Percentiles rank a stretch among this genome's conserved stretches.
These are phyloP conservation scores for Notiomystis cincta DNA, from an alignment of 2,113 vertebrate species.

Conservation along the genomic window DNA sequence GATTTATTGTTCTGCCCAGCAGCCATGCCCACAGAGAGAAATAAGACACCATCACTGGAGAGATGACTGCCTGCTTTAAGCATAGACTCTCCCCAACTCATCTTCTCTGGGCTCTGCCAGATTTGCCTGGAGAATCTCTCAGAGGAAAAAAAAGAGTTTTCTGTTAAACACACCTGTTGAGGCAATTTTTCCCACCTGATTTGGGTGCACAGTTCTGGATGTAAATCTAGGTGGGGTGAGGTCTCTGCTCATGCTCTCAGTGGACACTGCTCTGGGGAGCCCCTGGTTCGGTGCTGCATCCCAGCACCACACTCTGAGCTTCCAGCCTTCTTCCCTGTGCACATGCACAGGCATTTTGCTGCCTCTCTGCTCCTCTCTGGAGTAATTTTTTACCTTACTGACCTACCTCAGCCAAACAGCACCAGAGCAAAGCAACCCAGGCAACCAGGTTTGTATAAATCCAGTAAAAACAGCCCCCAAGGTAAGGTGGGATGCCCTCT, in stretches of 20 bases:
- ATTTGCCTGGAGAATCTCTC: not conserved
- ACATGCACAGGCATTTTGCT: not conserved
- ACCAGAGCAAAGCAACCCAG: accelerated
- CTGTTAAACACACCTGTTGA: not conserved
- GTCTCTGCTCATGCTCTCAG: not conserved
- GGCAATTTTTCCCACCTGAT: not conserved
- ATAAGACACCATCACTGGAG: not conserved
- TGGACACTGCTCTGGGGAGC: not conserved
- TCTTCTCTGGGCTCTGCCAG: not conserved
- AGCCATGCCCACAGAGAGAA: not conserved
- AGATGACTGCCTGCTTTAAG: not conserved
- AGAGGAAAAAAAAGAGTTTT: not conserved
- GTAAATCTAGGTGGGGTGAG: not conserved
- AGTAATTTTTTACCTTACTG: not conserved
- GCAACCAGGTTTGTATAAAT: not conserved
- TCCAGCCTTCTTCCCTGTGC: not conserved
- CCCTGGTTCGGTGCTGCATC: not conserved
- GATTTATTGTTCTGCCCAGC: not conserved
- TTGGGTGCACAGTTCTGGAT: not conserved
- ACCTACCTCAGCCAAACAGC: not conserved
- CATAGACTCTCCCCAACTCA: not conserved
- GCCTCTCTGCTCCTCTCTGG: not conserved
- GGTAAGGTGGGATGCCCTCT: not conserved
- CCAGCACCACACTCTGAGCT: not conserved
- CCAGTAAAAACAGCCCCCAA: not conserved